Conservation (phyloP, 2,888 invertebrate genomes). For the Ichneumoninae sp. region DNA sequence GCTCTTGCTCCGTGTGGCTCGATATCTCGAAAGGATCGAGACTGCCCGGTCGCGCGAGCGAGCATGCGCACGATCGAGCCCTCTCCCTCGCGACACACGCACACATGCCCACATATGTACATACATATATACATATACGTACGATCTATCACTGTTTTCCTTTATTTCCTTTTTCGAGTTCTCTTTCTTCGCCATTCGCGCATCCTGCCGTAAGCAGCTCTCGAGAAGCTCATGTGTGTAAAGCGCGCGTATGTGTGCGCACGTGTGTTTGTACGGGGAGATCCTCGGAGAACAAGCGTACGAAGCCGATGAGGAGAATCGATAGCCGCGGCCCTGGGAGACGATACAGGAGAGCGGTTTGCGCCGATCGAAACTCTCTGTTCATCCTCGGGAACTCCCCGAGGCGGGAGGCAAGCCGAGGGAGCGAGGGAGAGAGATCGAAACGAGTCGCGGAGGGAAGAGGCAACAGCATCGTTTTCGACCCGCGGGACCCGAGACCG, state of each 20-base stretch:
- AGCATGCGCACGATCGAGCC: conserved; percentile 60
- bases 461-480: conserved; percentile 47
- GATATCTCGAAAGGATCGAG: conserved; percentile 62
- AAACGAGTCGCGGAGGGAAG: conserved; percentile 30
- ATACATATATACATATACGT: not conserved
- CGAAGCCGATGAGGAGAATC: conserved; percentile 53
- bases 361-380: conserved; percentile 51
- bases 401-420: conserved; percentile 48
- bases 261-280: not conserved
- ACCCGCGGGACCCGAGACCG: conserved; percentile 68
- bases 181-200: conserved; percentile 18
- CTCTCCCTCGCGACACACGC: conserved; percentile 40
- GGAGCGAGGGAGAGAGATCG: not conserved
- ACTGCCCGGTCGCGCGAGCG: conserved; percentile 52
- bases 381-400: conserved; percentile 56
- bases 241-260: too few species aligned
- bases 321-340: conserved; percentile 64
- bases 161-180: not conserved
- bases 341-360: conserved; percentile 23
- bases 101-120: too few species aligned
- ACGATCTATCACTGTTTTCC: conserved; percentile 29
- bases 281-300: conserved; percentile 18
- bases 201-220: not conserved
- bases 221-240: not conserved
- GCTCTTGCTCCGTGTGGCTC: conserved; percentile 46